Evolutionary conservation across 2,888 invertebrate genomes (phyloP).

Genomic region (Diabrotica balteata): DNA sequence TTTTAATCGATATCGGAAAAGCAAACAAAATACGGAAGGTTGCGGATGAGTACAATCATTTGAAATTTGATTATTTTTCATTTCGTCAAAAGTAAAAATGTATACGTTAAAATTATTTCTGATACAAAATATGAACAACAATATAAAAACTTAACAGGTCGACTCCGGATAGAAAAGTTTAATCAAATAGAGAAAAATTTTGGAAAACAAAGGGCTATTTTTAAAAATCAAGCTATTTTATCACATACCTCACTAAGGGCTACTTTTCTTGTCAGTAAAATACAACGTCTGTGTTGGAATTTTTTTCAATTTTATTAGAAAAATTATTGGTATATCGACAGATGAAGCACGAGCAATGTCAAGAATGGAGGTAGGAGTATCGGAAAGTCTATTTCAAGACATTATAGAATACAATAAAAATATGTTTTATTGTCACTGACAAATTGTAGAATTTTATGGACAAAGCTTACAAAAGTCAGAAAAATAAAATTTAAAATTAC

Average conservation of each 20-base stretch:
- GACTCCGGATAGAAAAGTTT: conserved; percentile 33
- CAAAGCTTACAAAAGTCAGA: too few relatives aligned
- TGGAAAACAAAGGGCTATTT: conserved; percentile 22
- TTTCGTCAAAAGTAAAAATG: conserved; percentile 26
- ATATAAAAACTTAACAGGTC: conserved; percentile 29
- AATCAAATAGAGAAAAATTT: conserved; percentile 32
- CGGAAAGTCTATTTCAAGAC: too few relatives aligned
- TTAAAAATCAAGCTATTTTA: conserved; percentile 21
- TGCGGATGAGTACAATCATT: conserved; percentile 15
- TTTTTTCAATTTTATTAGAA: too few relatives aligned
- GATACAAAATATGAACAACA: conserved; percentile 34
- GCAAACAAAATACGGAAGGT: conserved; percentile 1
- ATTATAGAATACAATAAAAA: too few relatives aligned
- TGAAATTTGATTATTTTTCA: conserved; percentile 32
- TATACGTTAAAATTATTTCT: conserved; percentile 25
- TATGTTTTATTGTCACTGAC: too few relatives aligned
- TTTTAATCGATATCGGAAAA: background rate
- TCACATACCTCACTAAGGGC: too few relatives aligned
- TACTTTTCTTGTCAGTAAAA: conserved; percentile 8
- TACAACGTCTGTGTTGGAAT: too few relatives aligned
- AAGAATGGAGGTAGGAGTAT: too few relatives aligned
- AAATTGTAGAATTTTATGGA: too few relatives aligned
- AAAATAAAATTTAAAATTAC: too few relatives aligned
- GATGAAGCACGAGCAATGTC: too few relatives aligned
- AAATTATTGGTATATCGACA: too few relatives aligned